Base-by-base conservation (phyloP, 2,888 invertebrate genomes). In the Coecobrya sp. region DNA sequence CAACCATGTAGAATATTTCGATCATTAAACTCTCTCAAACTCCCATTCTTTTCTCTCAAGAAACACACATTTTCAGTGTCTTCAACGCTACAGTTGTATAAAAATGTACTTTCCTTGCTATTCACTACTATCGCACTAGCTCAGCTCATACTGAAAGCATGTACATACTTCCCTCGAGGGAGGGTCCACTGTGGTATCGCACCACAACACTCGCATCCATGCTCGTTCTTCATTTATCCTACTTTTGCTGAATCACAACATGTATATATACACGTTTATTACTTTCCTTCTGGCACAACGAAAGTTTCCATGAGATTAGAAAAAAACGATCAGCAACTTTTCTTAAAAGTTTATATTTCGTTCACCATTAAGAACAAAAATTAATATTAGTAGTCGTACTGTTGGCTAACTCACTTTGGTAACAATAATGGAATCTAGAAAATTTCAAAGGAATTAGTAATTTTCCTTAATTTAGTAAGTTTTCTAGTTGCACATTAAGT, bases 181-280 rank as follows among this genome's bases (percentile, higher is more conserved):
- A 36, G 36, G 36, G 36, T 68, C 68, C 68, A 68, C 68, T 16
- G 68, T 68, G 36, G 68, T 16, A 30, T 36, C 36, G 36, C 36
- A 68, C 68, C 16, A 36, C 68, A 68, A 68, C 27, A 68, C 30
- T 30, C 68, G 19, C 62, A 62, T 36, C 13, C 36, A 68, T 36
- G 16, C 36, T 16, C 36, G 8, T 36, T 8, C 1, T 68, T 36
- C 68, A 68, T 68, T 36, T 36, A 62, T 36, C 13, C 65, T 68
- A n/a, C 27, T 65, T 27, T 65, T 30, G 11, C 36, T 16, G 16
- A 4, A 68, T 16, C 65, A 65, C 11, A 65, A 5, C 65, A 11
- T n/a, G 59, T 19, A 62, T 62, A 62, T 3, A n/a, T n/a, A n/a
- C 8, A 19, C 2, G n/a, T 62, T 65, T 25, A 65, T 65, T 65